These are phyloP conservation scores for Caenorhabditis sp. DNA, from an alignment of 2,888 invertebrate genomes.

Conservation along the genomic window DNA sequence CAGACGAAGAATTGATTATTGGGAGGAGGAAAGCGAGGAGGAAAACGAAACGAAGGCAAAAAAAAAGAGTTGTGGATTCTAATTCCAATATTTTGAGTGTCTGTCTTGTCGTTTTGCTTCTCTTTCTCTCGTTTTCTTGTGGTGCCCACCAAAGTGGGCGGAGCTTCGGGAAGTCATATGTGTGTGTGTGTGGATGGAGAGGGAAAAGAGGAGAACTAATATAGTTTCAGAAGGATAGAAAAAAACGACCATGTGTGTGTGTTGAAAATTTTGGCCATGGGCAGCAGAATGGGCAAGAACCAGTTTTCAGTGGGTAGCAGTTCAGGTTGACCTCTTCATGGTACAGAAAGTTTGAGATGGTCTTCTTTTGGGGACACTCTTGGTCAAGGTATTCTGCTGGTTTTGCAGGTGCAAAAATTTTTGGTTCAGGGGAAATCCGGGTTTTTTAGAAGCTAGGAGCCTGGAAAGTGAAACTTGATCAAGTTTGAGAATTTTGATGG, in stretches of 20 bases:
- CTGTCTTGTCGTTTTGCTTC: neutral
- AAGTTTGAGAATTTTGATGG: no score
- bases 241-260: slow-evolving; percentile 8
- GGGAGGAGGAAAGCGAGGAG: neutral
- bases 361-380: neutral
- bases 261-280: neutral
- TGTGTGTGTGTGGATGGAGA: slow-evolving; percentile 8
- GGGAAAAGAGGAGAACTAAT: slow-evolving; percentile 22
- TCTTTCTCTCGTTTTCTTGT: neutral
- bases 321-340: neutral
- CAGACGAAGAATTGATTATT: slow-evolving; percentile 19
- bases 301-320: neutral
- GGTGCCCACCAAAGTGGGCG: slow-evolving; percentile 19
- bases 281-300: neutral
- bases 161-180: slow-evolving; percentile 37
- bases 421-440: no score
- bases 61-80: slow-evolving; percentile 30
- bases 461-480: no score
- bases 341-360: neutral
- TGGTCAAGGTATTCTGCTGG: no score
- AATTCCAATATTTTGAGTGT: slow-evolving; percentile 40
- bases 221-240: slow-evolving; percentile 55
- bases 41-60: neutral
- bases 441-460: no score
- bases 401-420: no score